Percentiles rank a stretch among this genome's conserved stretches.
These are phyloP conservation scores for Dicranocentrus wangi DNA, from an alignment of 2,888 invertebrate genomes.

Conservation along the genomic window DNA sequence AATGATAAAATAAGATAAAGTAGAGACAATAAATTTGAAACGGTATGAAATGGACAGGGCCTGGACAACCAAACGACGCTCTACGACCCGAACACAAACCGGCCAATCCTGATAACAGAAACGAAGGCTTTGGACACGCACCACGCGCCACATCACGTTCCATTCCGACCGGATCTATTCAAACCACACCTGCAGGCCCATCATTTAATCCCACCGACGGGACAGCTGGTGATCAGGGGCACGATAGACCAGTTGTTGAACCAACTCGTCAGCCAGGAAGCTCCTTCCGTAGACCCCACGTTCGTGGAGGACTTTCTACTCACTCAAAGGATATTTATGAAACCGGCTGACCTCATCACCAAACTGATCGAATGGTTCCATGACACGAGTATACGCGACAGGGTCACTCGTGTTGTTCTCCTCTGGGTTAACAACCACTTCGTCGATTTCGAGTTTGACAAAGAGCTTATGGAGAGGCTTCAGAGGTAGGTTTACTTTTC, in stretches of 20 bases:
- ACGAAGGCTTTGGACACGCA: constrained; percentile 58
- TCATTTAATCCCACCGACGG: constrained; percentile 37
- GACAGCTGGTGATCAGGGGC: constrained; percentile 77
- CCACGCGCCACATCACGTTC: constrained; percentile 21
- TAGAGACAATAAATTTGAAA: no score
- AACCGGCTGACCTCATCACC: constrained; percentile 54
- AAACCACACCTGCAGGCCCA: constrained; percentile 15
- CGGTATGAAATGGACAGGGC: constrained; percentile 67
- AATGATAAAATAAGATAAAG: no score
- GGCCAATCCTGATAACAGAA: constrained; percentile 67
- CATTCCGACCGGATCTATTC: constrained; percentile 20
- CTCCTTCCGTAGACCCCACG: constrained; percentile 94
- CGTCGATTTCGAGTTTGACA: constrained; percentile 95
- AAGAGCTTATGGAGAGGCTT: constrained; percentile 77
- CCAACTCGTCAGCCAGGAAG: constrained; percentile 92
- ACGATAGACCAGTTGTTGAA: constrained; percentile 91
- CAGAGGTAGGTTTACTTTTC: constrained; percentile 78
- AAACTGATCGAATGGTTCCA: constrained; percentile 78
- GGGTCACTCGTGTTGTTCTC: constrained; percentile 95
- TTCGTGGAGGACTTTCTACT: constrained; percentile 99
- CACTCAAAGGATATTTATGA: constrained; percentile 95
- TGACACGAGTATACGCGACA: constrained; percentile 83
- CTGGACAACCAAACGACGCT: constrained; percentile 69
- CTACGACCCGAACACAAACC: constrained; percentile 59
- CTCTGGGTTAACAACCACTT: constrained; percentile 99